Evolutionary conservation across 2,888 invertebrate species (phyloP).

Genomic region (Caenorhabditis uteleia): DNA sequence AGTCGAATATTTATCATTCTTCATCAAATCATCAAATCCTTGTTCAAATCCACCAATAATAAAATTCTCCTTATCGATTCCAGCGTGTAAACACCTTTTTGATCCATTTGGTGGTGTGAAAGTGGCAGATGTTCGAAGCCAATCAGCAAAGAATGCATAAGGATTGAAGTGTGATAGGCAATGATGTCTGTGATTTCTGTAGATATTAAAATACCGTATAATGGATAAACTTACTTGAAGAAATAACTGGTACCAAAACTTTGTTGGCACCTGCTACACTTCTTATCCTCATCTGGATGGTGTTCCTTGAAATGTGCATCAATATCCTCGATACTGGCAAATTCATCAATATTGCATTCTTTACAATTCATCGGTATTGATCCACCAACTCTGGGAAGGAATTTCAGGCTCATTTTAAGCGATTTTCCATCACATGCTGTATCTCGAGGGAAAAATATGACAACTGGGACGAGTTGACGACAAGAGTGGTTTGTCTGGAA

Average conservation of each 20-base stretch:
- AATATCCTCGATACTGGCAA: neutral
- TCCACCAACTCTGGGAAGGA: neutral
- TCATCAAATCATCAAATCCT: neutral
- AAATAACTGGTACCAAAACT: slow-evolving; percentile 19
- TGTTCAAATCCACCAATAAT: slow-evolving; percentile 18
- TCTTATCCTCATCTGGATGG: neutral
- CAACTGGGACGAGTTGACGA: slow-evolving; percentile 3
- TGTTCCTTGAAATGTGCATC: slow-evolving; percentile 19
- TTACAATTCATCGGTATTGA: slow-evolving; percentile 6
- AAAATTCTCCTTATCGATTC: slow-evolving; percentile 10
- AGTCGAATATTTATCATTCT: neutral
- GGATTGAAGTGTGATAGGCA: neutral
- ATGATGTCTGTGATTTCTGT: slow-evolving; percentile 24
- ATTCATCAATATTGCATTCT: slow-evolving; percentile 14
- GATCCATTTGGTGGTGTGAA: slow-evolving; percentile 32
- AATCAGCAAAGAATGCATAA: slow-evolving; percentile 20
- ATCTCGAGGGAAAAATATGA: slow-evolving; percentile 20
- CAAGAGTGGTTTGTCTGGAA: slow-evolving; percentile 16
- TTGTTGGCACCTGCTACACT: slow-evolving; percentile 2
- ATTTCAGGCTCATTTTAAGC: slow-evolving; percentile 2
- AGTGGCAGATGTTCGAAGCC: slow-evolving; percentile 18
- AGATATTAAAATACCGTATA: slow-evolving; percentile 6
- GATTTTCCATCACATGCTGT: neutral
- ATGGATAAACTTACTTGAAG: slow-evolving; percentile 5
- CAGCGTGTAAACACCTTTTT: slow-evolving; percentile 13